Conservation (phyloP, 2,797 vertebrate genomes). For the Champsocephalus gunnari region DNA sequence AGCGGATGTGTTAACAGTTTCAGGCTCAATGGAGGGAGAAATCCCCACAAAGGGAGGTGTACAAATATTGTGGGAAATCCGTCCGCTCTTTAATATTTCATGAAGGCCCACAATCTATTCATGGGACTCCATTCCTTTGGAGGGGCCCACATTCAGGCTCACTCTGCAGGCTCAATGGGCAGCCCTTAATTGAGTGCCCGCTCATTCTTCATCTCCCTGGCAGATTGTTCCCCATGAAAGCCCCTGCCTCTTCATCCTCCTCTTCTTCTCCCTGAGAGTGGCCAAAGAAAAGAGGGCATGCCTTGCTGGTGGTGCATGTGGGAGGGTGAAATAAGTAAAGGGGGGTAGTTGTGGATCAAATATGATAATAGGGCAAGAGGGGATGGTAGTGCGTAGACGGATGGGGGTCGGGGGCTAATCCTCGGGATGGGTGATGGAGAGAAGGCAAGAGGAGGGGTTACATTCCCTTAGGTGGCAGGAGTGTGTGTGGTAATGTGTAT, state of each 20-base stretch:
- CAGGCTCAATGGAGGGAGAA: slow-evolving; percentile 95
- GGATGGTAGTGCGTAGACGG: slow-evolving; percentile 62
- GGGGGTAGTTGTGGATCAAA: slow-evolving; percentile 75
- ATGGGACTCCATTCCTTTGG: slow-evolving; percentile 91
- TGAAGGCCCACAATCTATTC: slow-evolving; percentile 91
- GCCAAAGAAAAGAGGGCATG: slow-evolving; percentile 86
- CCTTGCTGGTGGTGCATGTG: slow-evolving; percentile 88
- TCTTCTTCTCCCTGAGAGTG: slow-evolving; percentile 85
- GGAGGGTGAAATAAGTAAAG: slow-evolving; percentile 78
- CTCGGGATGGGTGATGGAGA: slow-evolving; percentile 62
- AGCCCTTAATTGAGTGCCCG: slow-evolving; percentile 96
- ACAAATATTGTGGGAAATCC: slow-evolving; percentile 98
- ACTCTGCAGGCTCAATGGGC: slow-evolving; percentile 89
- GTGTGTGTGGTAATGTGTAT: slow-evolving; percentile 15
- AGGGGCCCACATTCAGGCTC: slow-evolving; percentile 89
- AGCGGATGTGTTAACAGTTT: slow-evolving; percentile 96
- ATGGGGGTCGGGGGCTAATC: slow-evolving; percentile 78
- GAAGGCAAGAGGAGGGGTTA: slow-evolving; percentile 30
- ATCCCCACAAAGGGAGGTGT: slow-evolving; percentile 93
- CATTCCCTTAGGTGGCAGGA: slow-evolving; percentile 64
- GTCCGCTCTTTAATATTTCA: slow-evolving; percentile 90
- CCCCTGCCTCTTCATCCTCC: slow-evolving; percentile 86
- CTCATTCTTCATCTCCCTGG: slow-evolving; percentile 89
- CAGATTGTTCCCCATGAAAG: slow-evolving; percentile 88
- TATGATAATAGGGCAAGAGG: slow-evolving; percentile 83